Conservation (phyloP, 53 echinoderm and acorn worm species). For the Luidia sarsii region DNA sequence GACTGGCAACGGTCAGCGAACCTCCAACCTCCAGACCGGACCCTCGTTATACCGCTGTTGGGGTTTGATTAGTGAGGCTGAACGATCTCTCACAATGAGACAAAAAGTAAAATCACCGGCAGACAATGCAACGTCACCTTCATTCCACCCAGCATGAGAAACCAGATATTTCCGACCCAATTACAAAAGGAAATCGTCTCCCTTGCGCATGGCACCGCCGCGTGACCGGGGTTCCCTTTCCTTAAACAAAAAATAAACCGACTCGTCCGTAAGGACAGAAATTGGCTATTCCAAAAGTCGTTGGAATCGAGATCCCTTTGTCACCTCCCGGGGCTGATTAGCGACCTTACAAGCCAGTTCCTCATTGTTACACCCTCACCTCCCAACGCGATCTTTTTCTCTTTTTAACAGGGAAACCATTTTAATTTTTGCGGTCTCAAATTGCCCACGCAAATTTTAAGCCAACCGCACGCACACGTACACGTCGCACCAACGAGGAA, state of each 20-base stretch:
- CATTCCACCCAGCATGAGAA: background rate
- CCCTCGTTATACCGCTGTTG: background rate
- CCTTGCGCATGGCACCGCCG: background rate
- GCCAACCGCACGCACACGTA: background rate
- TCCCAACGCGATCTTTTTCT: background rate
- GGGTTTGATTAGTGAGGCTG: too few relatives aligned
- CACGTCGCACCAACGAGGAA: too few relatives aligned
- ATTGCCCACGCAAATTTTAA: background rate
- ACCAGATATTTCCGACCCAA: conserved; percentile 14
- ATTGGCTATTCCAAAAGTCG: background rate
- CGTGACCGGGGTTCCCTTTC: background rate
- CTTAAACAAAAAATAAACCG: background rate
- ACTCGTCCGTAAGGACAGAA: background rate
- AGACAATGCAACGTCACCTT: conserved; percentile 26
- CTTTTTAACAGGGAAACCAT: too few relatives aligned
- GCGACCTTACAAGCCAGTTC: background rate
- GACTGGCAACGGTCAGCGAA: conserved; percentile 42
- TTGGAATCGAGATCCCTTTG: conserved; percentile 14
- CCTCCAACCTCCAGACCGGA: background rate
- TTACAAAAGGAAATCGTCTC: background rate
- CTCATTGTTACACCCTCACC: conserved; percentile 13
- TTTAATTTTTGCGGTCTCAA: background rate
- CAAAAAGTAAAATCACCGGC: too few relatives aligned
- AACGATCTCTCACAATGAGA: too few relatives aligned
- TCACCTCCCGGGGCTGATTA: conserved; percentile 22